Conservation (phyloP, 2,113 vertebrate species). For the Pseudorasbora parva region DNA sequence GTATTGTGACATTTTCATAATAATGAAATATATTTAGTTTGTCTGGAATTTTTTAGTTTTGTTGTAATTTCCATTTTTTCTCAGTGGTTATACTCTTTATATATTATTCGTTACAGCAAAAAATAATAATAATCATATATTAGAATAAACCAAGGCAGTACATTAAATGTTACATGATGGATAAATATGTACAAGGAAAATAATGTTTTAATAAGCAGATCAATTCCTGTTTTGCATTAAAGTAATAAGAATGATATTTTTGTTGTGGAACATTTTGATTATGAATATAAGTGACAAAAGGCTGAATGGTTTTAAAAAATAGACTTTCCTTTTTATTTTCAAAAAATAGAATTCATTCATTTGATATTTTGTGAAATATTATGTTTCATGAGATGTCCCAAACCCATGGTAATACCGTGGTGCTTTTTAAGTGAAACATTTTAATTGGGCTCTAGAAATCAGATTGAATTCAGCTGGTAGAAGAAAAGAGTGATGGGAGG, state of each 20-base stretch:
- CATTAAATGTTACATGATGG: neutral
- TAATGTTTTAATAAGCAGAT: neutral
- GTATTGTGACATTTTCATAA: neutral
- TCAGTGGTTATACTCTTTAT: neutral
- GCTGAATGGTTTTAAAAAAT: neutral
- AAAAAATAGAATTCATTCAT: neutral
- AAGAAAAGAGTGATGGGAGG: neutral
- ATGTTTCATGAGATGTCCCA: neutral
- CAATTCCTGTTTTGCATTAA: neutral
- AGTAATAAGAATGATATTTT: neutral
- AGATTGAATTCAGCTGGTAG: neutral
- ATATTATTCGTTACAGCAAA: neutral
- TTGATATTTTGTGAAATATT: neutral
- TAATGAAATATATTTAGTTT: neutral
- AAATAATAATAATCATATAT: neutral
- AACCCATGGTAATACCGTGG: neutral
- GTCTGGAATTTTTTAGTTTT: neutral
- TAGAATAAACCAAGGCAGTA: neutral
- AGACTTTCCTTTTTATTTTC: neutral
- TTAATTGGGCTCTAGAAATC: neutral
- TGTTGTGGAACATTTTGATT: neutral
- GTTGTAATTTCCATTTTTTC: neutral
- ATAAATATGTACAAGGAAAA: neutral
- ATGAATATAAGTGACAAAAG: neutral
- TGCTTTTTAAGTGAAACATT: neutral